Conservation (phyloP, 2,888 invertebrate species). For the Argyra leucocephala region DNA sequence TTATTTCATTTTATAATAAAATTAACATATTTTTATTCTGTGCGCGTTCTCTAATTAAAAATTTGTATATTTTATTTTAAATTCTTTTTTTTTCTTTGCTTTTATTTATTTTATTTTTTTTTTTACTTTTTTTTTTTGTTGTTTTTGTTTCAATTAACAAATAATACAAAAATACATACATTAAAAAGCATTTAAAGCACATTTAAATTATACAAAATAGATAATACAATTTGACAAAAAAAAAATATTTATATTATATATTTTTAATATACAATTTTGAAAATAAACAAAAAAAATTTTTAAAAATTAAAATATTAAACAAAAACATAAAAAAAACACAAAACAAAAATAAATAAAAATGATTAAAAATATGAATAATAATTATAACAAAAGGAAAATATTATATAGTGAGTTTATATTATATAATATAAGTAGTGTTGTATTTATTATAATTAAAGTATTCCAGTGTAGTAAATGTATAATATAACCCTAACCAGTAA, state of each 20-base stretch:
- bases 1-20: neutral
- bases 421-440: too few relatives aligned
- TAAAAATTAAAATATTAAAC: neutral
- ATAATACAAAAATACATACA: neutral
- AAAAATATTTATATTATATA: neutral
- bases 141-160: neutral
- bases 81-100: too few relatives aligned
- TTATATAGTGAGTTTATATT: too few relatives aligned
- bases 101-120: too few relatives aligned
- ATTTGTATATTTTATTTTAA: neutral
- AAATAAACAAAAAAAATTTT: neutral
- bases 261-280: neutral
- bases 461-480: too few relatives aligned
- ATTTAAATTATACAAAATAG: neutral
- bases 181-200: neutral
- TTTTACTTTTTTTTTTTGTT: neutral
- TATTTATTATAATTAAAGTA: too few relatives aligned
- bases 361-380: too few relatives aligned
- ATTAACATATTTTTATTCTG: constrained; percentile 3
- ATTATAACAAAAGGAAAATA: too few relatives aligned
- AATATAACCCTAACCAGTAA: too few relatives aligned
- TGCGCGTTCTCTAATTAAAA: constrained; percentile 4
- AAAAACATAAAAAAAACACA: neutral
- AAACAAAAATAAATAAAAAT: too few relatives aligned
- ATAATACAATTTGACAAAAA: neutral